phyloP scores from a whole-genome alignment of 2,113 vertebrate genomes.

The Synodontis membranacea region DNA sequence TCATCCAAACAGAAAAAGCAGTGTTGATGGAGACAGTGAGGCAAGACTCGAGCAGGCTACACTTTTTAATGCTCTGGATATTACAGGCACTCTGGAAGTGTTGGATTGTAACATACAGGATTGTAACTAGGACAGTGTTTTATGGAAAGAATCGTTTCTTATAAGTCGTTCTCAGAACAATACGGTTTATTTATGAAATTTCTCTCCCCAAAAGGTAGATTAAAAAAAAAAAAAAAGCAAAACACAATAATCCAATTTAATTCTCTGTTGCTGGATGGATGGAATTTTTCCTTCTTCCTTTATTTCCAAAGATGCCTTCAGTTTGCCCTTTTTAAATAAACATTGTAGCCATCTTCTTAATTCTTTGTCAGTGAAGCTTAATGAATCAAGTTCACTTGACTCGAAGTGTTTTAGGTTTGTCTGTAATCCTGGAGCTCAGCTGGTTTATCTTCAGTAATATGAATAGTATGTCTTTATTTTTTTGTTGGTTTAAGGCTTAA shows the following conservation, averaged over 20 bases:
- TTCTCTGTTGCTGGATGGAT: not conserved
- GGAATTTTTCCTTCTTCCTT: not conserved
- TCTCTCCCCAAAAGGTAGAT: not conserved
- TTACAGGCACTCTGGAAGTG: not conserved
- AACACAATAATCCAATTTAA: not conserved
- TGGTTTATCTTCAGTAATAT: not conserved
- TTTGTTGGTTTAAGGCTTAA: not conserved
- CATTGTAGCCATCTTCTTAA: too few relatives aligned
- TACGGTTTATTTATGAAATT: not conserved
- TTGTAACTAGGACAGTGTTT: not conserved
- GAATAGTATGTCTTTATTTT: not conserved
- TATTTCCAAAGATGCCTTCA: not conserved
- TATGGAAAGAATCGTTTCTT: not conserved
- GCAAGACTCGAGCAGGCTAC: not conserved
- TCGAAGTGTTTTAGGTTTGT: not conserved
- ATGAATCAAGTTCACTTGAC: not conserved
- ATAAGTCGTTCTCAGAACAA: not conserved
- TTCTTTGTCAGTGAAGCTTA: not conserved
- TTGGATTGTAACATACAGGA: not conserved
- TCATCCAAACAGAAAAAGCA: constrained; percentile 50
- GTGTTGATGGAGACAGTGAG: not conserved
- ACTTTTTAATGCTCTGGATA: constrained; percentile 11
- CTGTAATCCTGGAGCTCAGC: not conserved
- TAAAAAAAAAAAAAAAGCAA: not conserved
- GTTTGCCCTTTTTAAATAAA: not conserved